Evolutionary conservation across 1,140 invertebrate genomes (phyloP).

Genomic region (Sarcophaga peregrina): DNA sequence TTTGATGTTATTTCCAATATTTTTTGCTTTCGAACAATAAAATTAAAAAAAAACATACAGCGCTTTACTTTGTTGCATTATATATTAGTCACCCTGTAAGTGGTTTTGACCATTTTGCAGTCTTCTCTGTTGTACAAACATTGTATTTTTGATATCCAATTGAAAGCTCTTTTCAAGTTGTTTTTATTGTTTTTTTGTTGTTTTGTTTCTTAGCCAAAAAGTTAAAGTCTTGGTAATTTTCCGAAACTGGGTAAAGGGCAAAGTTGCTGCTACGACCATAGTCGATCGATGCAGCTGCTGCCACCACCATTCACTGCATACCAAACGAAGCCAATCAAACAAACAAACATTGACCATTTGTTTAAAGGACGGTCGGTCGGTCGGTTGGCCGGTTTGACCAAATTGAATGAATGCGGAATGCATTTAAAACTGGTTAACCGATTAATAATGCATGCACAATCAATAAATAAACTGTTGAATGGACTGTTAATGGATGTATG

Average conservation of each 20-base stretch:
- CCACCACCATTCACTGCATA: background rate
- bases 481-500: background rate
- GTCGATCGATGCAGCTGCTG: background rate
- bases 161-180: background rate
- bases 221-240: background rate
- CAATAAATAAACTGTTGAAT: background rate
- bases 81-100: no score
- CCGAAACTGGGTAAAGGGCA: constrained; percentile 13
- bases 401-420: constrained; percentile 4
- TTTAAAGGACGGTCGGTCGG: background rate
- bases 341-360: background rate
- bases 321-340: background rate
- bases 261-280: background rate
- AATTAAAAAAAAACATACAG: no score
- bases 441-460: constrained; percentile 1
- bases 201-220: background rate
- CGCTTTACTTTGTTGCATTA: no score
- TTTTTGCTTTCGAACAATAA: no score
- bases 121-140: background rate
- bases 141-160: background rate
- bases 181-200: background rate
- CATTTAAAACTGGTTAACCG: constrained; percentile 10
- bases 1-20: no score
- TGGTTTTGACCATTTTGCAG: background rate
- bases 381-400: background rate